These are phyloP conservation scores for Nerophis lumbriciformis DNA, from an alignment of 2,113 vertebrate genomes.

Conservation along the genomic window DNA sequence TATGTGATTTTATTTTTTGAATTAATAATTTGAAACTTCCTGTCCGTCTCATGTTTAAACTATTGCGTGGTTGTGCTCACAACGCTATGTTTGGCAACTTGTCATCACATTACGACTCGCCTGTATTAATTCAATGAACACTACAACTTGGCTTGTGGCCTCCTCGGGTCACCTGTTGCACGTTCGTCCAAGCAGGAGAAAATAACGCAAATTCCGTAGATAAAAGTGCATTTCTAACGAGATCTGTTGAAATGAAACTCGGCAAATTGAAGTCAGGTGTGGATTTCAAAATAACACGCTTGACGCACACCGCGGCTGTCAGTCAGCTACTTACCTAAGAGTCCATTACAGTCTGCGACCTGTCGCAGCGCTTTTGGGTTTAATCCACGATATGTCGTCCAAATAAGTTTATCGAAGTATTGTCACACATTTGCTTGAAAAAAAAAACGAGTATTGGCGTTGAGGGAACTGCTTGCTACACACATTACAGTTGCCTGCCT, in stretches of 20 bases:
- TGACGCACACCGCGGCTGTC: constrained; percentile 19
- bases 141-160: background rate
- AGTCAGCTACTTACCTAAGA: constrained; percentile 28
- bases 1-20: too few species aligned
- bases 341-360: constrained; percentile 5
- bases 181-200: background rate
- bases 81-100: background rate
- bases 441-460: background rate
- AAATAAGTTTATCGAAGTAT: background rate
- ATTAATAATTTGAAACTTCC: too few species aligned
- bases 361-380: background rate
- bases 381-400: background rate
- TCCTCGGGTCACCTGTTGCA: constrained; percentile 31
- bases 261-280: background rate
- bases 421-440: background rate
- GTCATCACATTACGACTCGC: background rate
- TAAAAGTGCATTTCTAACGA: background rate
- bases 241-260: background rate
- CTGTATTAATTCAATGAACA: background rate
- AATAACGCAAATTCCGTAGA: background rate
- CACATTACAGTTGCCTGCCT: constrained; percentile 5
- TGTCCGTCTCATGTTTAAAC: too few species aligned
- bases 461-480: constrained; percentile 5
- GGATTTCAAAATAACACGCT: constrained; percentile 12
- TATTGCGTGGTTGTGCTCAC: background rate